Evolutionary conservation across 2,797 vertebrate genomes (phyloP), one percentile per base, ranked within the genome.

Genomic region (Balearica regulorum): DNA sequence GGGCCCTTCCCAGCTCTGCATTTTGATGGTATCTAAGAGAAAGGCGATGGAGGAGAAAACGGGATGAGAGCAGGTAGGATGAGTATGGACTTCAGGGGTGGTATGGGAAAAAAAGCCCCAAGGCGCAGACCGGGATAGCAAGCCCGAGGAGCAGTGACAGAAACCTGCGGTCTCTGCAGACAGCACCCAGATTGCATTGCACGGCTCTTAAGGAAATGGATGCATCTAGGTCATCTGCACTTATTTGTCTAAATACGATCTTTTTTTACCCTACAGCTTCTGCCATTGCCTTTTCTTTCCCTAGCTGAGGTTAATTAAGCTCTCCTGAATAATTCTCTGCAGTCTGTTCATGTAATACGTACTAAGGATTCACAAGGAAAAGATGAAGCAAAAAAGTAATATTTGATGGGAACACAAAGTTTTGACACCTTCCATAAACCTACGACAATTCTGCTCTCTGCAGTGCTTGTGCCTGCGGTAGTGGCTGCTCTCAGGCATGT

Each of bases 161-260:
- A 37, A 57, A 76, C 62, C 93, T 4, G 62, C 76, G 31, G 90
- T 11, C 75, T 41, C 76, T 39, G 90, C 93, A 62, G 7, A 3
- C 61, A 44, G 69, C 85, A 60, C 1, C 84, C 88, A 39, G 35
- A 26, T 5, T 7, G 73, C 86, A 1, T 5, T 1, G 86, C 64
- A 8, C 10, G 46, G 16, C 93, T 95, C 84, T 0, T 7, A 33
- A 71, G 58, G 81, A 83, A 93, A 81, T 58, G 1, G 92, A 93
- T 93, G 95, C 94, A 96, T 95, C 91, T 95, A 68, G 93, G 96
- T 93, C 96, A 94, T 89, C 91, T 85, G 89, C 87, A 95, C 92
- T 93, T 93, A 94, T 94, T 92, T 94, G 90, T 95, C 92, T 95
- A 92, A 96, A 94, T 80, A 92, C 35, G 48, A 94, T 93, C 64